Conservation (phyloP, 2,113 vertebrate genomes). For the Colistium nudipinnis region DNA sequence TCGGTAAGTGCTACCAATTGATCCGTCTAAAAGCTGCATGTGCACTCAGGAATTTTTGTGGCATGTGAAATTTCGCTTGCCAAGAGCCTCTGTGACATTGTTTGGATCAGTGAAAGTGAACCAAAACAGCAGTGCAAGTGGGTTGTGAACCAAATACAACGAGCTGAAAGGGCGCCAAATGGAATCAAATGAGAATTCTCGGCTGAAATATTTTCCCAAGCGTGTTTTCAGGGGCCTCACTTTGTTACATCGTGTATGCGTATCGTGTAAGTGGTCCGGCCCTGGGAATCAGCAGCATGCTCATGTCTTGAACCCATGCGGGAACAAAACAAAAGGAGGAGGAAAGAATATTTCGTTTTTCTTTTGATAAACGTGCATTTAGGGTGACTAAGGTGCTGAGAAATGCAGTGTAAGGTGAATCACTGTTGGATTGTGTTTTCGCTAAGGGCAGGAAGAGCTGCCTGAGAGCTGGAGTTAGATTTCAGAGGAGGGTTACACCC, state of each 20-base stretch:
- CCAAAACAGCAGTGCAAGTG: too few relatives aligned
- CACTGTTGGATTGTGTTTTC: neutral
- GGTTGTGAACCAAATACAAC: too few relatives aligned
- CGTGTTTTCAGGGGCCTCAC: neutral
- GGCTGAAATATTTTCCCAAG: too few relatives aligned
- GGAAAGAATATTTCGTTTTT: constrained; percentile 18
- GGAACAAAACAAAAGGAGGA: constrained; percentile 50
- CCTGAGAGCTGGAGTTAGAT: constrained; percentile 38
- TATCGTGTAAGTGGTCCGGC: neutral
- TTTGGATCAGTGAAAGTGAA: too few relatives aligned
- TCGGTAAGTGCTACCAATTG: too few relatives aligned
- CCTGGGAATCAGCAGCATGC: constrained; percentile 14
- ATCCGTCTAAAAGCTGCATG: too few relatives aligned
- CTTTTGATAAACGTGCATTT: constrained; percentile 10
- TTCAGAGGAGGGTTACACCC: constrained; percentile 58
- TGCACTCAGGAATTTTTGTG: too few relatives aligned
- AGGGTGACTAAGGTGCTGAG: constrained; percentile 37
- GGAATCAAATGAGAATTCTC: too few relatives aligned
- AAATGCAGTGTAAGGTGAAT: constrained; percentile 13
- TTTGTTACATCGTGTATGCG: too few relatives aligned
- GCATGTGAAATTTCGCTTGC: too few relatives aligned
- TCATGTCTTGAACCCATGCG: constrained; percentile 6
- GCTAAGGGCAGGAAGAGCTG: constrained; percentile 54
- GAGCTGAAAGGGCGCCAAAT: too few relatives aligned
- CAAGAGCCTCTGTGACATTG: too few relatives aligned